These are phyloP conservation scores for Engystomops pustulosus DNA, from an alignment of 2,113 vertebrate species.

Conservation along the genomic window DNA sequence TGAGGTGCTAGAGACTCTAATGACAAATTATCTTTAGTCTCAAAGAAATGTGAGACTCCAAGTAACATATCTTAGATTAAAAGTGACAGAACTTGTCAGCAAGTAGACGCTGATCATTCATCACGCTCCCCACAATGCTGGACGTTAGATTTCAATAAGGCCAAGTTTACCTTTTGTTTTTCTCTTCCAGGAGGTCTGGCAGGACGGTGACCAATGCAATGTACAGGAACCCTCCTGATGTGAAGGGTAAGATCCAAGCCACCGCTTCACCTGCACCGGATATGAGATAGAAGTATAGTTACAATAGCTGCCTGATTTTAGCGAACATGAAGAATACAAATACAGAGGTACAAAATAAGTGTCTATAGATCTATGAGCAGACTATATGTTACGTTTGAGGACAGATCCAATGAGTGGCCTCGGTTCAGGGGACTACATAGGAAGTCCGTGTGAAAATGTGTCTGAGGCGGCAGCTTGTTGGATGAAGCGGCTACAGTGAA, in stretches of 20 bases:
- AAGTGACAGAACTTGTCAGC: neutral
- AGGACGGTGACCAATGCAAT: conserved; percentile 95
- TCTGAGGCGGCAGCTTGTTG: too few relatives aligned
- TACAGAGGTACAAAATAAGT: too few relatives aligned
- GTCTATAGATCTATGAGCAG: too few relatives aligned
- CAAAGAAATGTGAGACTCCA: neutral
- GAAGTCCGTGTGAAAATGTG: too few relatives aligned
- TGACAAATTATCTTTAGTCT: neutral
- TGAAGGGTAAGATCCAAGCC: conserved; percentile 94
- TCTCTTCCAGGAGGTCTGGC: conserved; percentile 93
- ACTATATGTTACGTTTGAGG: too few relatives aligned
- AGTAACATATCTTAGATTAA: neutral
- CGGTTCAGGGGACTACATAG: too few relatives aligned
- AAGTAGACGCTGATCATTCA: neutral
- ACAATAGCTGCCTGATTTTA: too few relatives aligned
- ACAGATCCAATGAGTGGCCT: too few relatives aligned
- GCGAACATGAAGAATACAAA: too few relatives aligned
- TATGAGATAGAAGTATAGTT: too few relatives aligned
- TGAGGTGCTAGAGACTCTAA: too few relatives aligned
- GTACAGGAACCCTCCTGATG: conserved; percentile 94
- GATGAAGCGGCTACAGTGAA: too few relatives aligned
- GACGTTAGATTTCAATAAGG: neutral
- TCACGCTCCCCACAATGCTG: neutral
- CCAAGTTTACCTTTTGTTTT: conserved; percentile 82
- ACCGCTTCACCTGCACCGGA: conserved; percentile 76